Base-by-base conservation (phyloP, 2,113 vertebrate genomes). In the Osmerus eperlanus region DNA sequence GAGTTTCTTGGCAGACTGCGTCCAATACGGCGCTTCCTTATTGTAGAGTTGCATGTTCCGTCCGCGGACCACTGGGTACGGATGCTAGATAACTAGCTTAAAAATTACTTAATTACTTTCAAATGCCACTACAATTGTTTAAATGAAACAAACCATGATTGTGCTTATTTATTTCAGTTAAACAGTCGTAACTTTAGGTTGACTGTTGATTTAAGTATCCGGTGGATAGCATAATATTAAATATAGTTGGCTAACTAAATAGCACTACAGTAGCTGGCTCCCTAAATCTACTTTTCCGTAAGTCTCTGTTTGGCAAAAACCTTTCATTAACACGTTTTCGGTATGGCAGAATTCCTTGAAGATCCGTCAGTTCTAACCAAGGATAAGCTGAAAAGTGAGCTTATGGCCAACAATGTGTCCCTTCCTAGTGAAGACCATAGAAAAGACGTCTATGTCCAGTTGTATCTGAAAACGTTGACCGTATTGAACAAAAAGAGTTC, bases 401-500 rank as follows among this genome's bases (percentile, higher is more conserved):
- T 99, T 66, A 77, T 94, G 4, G 96, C 95, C 15, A 95, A 99
- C 92, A 95, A 95, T 53, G 95, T 99, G 79, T 86, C 90, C 64
- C 94, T 99, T 41, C 97, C 96, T 47, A 90, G 89, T 84, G 95
- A 95, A 36, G 96, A 98, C 83, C 96, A 97, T 73, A 96, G 93
- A 69, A 99, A 99, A 78, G 95, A 98, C 76, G 97, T 98, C 6
- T 99, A 99, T 3, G 95, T 99, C 78, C 95, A 97, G 91, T 93
- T 99, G 28, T 99, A 97, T 87, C 91, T 95, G 84, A 94, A 95
- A 78, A 94, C 96, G 84, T 88, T 98, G 25, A 98, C 94, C 32
- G 78, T 91, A 3, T 92, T 93, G 70, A 98, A 97, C 91, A 88
- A 89, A 75, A 90, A 85, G 79, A 91, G 77, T 75, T 89, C 82